These are phyloP conservation scores for Erythrocercus mccallii DNA, from an alignment of 2,113 vertebrate genomes.

Conservation along the genomic window DNA sequence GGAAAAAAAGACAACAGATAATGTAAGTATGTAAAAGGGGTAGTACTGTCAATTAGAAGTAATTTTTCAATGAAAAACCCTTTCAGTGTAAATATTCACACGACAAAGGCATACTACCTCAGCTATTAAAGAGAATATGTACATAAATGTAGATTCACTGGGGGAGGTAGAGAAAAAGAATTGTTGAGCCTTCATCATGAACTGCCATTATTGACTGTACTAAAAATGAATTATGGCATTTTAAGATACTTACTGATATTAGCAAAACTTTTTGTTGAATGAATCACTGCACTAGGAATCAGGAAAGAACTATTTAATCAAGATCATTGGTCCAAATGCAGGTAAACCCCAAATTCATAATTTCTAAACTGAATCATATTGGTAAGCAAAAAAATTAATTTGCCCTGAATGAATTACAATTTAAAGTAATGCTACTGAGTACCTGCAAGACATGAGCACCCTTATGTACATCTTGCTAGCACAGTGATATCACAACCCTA, in stretches of 20 bases:
- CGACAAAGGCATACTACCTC: neutral
- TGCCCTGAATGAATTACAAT: neutral
- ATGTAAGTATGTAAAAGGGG: neutral
- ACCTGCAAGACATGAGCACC: neutral
- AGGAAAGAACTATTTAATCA: neutral
- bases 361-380: neutral
- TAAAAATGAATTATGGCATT: neutral
- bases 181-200: neutral
- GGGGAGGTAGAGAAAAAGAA: neutral
- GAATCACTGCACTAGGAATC: neutral
- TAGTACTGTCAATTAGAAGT: neutral
- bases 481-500: rapidly evolving
- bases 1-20: neutral
- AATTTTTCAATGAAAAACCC: neutral
- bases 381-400: neutral
- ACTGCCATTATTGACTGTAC: neutral
- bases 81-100: neutral
- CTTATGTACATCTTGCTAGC: neutral
- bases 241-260: neutral
- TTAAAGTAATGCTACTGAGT: neutral
- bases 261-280: neutral
- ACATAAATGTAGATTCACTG: neutral
- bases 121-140: neutral
- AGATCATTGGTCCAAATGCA: neutral
- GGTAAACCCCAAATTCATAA: neutral